A percentile compares a stretch with the other conserved stretches of the same genome.
phyloP scores from a whole-genome alignment of 2,113 vertebrate species.

The Solenodon paradoxus region DNA sequence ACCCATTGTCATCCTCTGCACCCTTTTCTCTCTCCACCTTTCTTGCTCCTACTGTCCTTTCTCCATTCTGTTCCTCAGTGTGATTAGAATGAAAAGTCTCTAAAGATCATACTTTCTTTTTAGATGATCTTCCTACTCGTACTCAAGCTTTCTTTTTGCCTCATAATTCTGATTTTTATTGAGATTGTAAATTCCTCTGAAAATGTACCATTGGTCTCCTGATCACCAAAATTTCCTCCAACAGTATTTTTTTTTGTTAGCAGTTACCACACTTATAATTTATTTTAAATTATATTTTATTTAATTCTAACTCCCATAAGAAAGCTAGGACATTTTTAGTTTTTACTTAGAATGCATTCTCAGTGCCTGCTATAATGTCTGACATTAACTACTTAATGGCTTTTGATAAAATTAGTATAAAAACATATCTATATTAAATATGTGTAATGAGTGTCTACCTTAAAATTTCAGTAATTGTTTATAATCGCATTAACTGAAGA shows the following conservation, averaged over 20 bases:
- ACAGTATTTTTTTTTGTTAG: neutral
- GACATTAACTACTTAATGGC: neutral
- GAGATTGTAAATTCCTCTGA: neutral
- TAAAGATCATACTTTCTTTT: neutral
- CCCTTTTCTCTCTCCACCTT: neutral
- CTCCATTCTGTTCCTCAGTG: neutral
- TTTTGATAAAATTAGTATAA: conserved; percentile 13
- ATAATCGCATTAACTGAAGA: neutral
- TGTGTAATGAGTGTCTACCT: neutral
- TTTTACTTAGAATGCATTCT: no score
- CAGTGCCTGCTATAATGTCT: neutral
- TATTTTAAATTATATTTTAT: neutral
- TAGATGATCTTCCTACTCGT: neutral
- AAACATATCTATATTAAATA: neutral
- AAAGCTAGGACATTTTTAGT: neutral
- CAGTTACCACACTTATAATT: neutral
- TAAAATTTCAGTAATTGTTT: conserved; percentile 7
- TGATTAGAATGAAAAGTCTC: no score
- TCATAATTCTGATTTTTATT: neutral
- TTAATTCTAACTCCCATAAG: neutral
- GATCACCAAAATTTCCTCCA: neutral
- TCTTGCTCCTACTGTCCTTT: neutral
- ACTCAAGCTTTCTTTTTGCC: neutral
- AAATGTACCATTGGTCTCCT: neutral
- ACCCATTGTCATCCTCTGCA: neutral